These are phyloP conservation scores for Apostichopus parvimensis DNA, from an alignment of 35 echinoderm and acorn worm species.

Conservation along the genomic window DNA sequence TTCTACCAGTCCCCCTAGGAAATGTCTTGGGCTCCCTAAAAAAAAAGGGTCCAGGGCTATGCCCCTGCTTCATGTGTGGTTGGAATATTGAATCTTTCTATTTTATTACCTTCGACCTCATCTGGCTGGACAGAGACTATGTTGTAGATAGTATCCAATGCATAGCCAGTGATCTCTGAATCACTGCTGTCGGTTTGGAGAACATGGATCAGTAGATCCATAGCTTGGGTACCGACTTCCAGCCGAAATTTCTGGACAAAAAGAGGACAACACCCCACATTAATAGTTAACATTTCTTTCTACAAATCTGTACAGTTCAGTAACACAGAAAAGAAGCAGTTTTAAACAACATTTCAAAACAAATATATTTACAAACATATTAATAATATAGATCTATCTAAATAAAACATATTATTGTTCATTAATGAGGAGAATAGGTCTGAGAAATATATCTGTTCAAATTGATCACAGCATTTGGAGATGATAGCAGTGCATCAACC, in stretches of 20 bases:
- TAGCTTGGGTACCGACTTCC: constrained; percentile 87
- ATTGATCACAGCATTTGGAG: too few species aligned
- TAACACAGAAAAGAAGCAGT: too few species aligned
- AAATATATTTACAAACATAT: too few species aligned
- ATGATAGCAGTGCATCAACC: too few species aligned
- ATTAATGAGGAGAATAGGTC: too few species aligned
- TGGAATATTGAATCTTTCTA: not conserved
- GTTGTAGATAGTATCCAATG: constrained; percentile 87
- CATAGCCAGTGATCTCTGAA: constrained; percentile 87
- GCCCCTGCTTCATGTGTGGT: not conserved
- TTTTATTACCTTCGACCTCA: constrained; percentile 67
- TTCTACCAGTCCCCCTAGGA: not conserved
- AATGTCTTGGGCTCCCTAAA: not conserved
- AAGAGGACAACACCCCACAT: not conserved
- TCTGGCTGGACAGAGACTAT: constrained; percentile 63
- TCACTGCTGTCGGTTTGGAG: constrained; percentile 84
- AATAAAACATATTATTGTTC: too few species aligned
- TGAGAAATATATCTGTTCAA: too few species aligned
- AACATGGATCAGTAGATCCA: constrained; percentile 83
- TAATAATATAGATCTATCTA: too few species aligned
- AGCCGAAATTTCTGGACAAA: constrained; percentile 83
- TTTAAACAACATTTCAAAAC: too few species aligned
- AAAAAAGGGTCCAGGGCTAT: not conserved
- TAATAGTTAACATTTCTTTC: too few species aligned
- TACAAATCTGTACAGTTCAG: too few species aligned